A percentile compares a stretch with the other conserved stretches of the same genome.
phyloP scores from a whole-genome alignment of 2,113 vertebrate species.

The Motacilla tschutschensis region DNA sequence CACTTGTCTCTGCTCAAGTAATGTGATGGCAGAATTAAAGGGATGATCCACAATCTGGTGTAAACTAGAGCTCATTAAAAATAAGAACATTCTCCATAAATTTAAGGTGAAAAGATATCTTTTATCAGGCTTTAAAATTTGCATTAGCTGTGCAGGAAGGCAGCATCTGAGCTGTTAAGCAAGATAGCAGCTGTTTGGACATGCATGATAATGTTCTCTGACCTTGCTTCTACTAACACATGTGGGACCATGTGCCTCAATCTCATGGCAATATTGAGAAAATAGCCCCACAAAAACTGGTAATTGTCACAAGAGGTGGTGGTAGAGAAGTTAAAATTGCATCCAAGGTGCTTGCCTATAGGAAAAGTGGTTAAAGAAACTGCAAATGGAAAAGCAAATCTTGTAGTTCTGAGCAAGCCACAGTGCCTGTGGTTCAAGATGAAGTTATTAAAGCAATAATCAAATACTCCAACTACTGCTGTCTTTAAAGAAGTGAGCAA shows the following conservation, averaged over 20 bases:
- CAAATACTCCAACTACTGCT: neutral
- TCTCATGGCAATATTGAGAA: neutral
- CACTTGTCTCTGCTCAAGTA: slow-evolving; percentile 48
- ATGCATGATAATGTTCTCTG: slow-evolving; percentile 1
- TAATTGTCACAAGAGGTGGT: neutral
- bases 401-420: neutral
- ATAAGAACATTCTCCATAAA: slow-evolving; percentile 45
- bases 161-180: slow-evolving; percentile 60
- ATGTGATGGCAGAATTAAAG: slow-evolving; percentile 60
- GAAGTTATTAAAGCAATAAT: neutral
- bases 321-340: neutral
- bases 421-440: neutral
- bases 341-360: neutral
- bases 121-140: slow-evolving; percentile 60
- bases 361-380: neutral
- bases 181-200: slow-evolving; percentile 41
- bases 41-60: slow-evolving; percentile 56
- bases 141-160: slow-evolving; percentile 38
- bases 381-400: neutral
- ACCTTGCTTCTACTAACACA: slow-evolving; percentile 30
- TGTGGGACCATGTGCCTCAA: slow-evolving; percentile 23
- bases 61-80: slow-evolving; percentile 61
- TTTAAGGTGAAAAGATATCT: slow-evolving; percentile 53
- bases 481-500: neutral
- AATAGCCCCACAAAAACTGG: neutral